Percentiles rank a stretch among this genome's conserved stretches.
These are phyloP conservation scores for Gnathonemus longibarbis DNA, from an alignment of 2,113 vertebrate species.

Conservation along the genomic window DNA sequence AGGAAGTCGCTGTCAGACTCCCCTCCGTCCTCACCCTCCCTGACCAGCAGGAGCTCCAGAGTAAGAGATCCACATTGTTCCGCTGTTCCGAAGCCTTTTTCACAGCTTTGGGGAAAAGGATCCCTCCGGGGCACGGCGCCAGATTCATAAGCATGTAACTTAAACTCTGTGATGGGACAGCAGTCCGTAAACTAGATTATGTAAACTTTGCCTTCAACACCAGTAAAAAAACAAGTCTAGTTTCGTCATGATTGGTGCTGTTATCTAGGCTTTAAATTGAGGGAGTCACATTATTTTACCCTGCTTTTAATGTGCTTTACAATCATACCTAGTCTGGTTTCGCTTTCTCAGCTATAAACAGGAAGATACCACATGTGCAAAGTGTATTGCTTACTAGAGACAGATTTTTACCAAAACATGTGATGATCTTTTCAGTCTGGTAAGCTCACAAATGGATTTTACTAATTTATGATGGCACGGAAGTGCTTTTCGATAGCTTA, in stretches of 20 bases:
- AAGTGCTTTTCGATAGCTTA: not conserved
- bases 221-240: not conserved
- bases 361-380: not conserved
- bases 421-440: constrained; percentile 12
- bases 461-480: not conserved
- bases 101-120: no score
- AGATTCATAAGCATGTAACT: not conserved
- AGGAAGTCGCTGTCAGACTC: constrained; percentile 86
- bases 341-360: not conserved
- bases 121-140: not conserved
- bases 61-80: constrained; percentile 64
- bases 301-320: not conserved
- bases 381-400: not conserved
- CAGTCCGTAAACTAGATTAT: not conserved
- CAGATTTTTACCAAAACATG: constrained; percentile 3
- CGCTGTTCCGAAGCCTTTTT: not conserved
- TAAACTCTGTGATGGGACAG: not conserved
- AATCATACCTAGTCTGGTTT: not conserved
- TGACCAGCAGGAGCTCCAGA: constrained; percentile 83
- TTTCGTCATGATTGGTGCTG: no score
- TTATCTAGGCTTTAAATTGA: not conserved
- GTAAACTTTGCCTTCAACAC: not conserved
- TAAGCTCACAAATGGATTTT: not conserved
- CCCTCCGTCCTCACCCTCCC: constrained; percentile 83
- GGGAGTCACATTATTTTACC: not conserved